A percentile compares a stretch with the other conserved stretches of the same genome.
phyloP scores from a whole-genome alignment of 2,888 invertebrate genomes.

The Cloeon dipterum region DNA sequence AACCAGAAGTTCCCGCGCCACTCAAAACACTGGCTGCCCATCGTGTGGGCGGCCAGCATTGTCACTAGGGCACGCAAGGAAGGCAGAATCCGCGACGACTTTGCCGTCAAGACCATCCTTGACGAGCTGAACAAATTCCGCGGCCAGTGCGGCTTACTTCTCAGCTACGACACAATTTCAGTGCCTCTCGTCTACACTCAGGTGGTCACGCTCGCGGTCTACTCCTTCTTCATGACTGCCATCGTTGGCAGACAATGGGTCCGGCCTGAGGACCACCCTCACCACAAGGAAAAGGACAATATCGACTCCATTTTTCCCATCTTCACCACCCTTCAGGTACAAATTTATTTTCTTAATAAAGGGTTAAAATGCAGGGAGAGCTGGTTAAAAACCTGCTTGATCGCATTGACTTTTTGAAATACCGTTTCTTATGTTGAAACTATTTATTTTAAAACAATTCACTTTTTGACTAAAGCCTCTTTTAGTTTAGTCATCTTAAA shows the following conservation, averaged over 20 bases:
- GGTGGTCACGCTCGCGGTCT: slow-evolving; percentile 81
- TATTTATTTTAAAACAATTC: too few species aligned
- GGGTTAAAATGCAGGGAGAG: too few species aligned
- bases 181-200: slow-evolving; percentile 67
- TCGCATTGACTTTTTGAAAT: too few species aligned
- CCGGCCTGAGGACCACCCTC: slow-evolving; percentile 17
- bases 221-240: slow-evolving; percentile 73
- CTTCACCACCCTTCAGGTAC: slow-evolving; percentile 71
- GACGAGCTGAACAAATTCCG: slow-evolving; percentile 71
- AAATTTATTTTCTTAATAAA: slow-evolving; percentile 31
- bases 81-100: slow-evolving; percentile 72
- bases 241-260: slow-evolving; percentile 79
- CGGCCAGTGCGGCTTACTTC: slow-evolving; percentile 48
- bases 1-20: slow-evolving; percentile 63
- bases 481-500: too few species aligned
- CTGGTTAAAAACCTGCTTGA: too few species aligned
- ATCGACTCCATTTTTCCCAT: slow-evolving; percentile 77
- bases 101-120: slow-evolving; percentile 75
- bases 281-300: slow-evolving; percentile 18
- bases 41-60: slow-evolving; percentile 80
- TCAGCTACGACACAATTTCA: slow-evolving; percentile 57
- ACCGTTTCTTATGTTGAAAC: too few species aligned
- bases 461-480: too few species aligned
- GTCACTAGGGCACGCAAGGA: slow-evolving; percentile 75
- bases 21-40: slow-evolving; percentile 75